Evolutionary conservation across 2,888 invertebrate species (phyloP), one percentile per base, ranked within the genome.

Genomic region (Hyppa rectilinea): DNA sequence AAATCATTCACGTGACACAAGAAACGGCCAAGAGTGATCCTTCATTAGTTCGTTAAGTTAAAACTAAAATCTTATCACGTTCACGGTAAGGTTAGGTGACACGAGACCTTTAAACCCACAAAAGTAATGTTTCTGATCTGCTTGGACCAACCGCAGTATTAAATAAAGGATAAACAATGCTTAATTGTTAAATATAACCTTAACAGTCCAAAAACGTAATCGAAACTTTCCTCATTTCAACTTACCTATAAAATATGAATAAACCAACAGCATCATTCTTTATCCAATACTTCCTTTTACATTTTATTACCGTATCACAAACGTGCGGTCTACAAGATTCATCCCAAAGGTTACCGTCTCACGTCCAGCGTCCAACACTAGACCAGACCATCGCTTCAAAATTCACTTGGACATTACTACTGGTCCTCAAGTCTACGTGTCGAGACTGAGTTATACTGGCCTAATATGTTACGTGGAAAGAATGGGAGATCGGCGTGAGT

Each of bases 391-490:
- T 65, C 38, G 49, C 47, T 69, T 77, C 36, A 55, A 66, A 68
- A 81, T 75, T 83, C 74, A 74, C 64, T 58, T 75, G 60, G 26
- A 59, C 43, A 68, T 68, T 81, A 81, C 81, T 67, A 71, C 20
- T 53, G 58, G 53, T 43, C 26, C 45, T 56, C 43, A 62, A 29
- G 63, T 53, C 43, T 72, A 72, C 71, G 65, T 77, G 69, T 50
- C n/a, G 12, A 55, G 64, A 67, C 55, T 66, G 4, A 69, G 52
- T 50, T 36, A 61, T 38, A 70, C 55, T 64, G 49, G 50, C 45
- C 71, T 71, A 82, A 80, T 82, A 76, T 58, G 53, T 61, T 79
- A 82, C 79, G 79, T 82, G 82, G 62, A 50, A 71, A 31, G 72
- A 72, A 72, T 83, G 53, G 63, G 49, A 72, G 60, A 76, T 53